Evolutionary conservation across 2,797 vertebrate genomes (phyloP), one percentile per base, ranked within the genome.

Genomic region (Yasuhikotakia modesta): DNA sequence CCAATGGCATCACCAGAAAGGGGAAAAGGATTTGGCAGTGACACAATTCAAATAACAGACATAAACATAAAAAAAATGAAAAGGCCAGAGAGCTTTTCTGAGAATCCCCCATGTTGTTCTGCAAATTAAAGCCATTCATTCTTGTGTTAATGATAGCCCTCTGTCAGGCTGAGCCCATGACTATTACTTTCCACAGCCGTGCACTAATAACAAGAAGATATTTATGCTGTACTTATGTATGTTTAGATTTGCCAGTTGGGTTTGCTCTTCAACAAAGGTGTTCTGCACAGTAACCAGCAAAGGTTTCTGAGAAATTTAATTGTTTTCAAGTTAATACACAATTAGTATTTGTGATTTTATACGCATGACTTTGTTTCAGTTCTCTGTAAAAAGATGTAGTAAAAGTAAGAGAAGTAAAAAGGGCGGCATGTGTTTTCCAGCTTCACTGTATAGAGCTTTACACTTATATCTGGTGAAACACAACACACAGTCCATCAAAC

Each of bases 41-140:
- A 63, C 76, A 60, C 53, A 63, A 78, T 46, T 70, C 45, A 78
- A 78, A 78, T 78, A 78, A 78, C 30, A 24, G 67, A 70, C 46
- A 78, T 64, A 70, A 70, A 70, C 66, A 63, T 78, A 14, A 45
- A 63, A 64, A 65, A 70, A 52, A 70, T 69, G 16, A 70, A 35
- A 69, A 68, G 22, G 19, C 70, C 76, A 21, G 66, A 74, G 55
- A 79, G 71, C 73, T 81, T 79, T 77, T 72, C 74, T 52, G 43
- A 73, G 76, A 86, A 81, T 81, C 83, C 75, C 78, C 81, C 79
- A 70, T 55, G 67, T 82, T 70, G 71, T 78, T 82, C 61, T 69
- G 55, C 79, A 85, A 84, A 86, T 84, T 82, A 85, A 84, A 85
- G 81, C 76, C 83, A 85, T 82, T 78, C 74, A 86, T 85, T 78